These are phyloP conservation scores for Mustela nigripes DNA, from an alignment of 2,113 vertebrate genomes.

Conservation along the genomic window DNA sequence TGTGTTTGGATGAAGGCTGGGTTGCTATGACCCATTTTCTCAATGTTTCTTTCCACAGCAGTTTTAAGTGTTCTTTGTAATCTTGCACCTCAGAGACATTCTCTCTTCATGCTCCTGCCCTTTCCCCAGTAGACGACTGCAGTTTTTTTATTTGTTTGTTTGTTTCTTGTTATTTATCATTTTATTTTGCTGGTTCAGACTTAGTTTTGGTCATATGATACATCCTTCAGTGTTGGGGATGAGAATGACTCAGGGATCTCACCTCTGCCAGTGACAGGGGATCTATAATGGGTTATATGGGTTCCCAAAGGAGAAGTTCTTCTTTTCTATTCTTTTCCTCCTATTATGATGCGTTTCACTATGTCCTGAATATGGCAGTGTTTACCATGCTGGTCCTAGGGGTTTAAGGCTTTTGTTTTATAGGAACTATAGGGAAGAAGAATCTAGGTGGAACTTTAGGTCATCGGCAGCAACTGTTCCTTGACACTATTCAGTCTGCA, in stretches of 20 bases:
- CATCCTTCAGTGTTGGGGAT: not conserved
- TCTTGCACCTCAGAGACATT: not conserved
- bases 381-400: not conserved
- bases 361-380: not conserved
- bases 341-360: not conserved
- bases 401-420: not conserved
- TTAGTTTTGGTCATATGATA: not conserved
- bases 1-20: not conserved
- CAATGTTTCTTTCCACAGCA: not conserved
- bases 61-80: not conserved
- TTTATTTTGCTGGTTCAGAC: not conserved
- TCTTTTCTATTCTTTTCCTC: not conserved
- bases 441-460: accelerated
- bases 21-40: not conserved
- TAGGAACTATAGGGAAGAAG: not conserved
- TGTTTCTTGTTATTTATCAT: not conserved
- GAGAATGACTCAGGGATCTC: accelerated
- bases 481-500: not conserved
- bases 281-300: not conserved
- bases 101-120: not conserved
- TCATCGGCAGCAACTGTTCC: not conserved
- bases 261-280: not conserved
- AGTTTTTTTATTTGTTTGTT: too few relatives aligned
- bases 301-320: not conserved
- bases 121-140: not conserved